phyloP scores from a whole-genome alignment of 2,888 invertebrate species.

The Eupsilia transversa region DNA sequence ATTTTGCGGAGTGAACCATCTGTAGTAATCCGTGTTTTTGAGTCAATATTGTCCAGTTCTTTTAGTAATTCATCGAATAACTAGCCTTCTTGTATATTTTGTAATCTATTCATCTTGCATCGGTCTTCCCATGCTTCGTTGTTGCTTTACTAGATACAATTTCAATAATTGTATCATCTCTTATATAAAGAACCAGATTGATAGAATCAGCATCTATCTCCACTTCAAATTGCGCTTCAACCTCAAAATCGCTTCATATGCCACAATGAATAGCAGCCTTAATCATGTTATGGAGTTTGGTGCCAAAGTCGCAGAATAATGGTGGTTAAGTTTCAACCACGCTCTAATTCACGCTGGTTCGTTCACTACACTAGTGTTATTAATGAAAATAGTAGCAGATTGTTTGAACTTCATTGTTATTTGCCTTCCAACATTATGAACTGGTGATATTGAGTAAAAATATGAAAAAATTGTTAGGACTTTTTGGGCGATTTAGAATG shows the following conservation, averaged over 20 bases:
- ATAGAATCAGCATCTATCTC: background rate
- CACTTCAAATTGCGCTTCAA: background rate
- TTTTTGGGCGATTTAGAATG: constrained; percentile 3
- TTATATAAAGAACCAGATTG: background rate
- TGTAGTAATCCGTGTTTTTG: too few species aligned
- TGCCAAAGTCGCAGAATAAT: constrained; percentile 80
- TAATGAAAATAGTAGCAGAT: constrained; percentile 74
- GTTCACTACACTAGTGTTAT: constrained; percentile 72
- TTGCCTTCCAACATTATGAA: constrained; percentile 43
- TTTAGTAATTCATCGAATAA: background rate
- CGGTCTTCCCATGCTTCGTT: background rate
- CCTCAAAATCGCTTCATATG: constrained; percentile 40
- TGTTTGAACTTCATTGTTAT: constrained; percentile 62
- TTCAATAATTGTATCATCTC: too few species aligned
- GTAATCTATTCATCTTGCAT: background rate
- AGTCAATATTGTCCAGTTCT: background rate
- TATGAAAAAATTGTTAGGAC: constrained; percentile 15
- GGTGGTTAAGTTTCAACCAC: constrained; percentile 76
- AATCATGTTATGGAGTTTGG: constrained; percentile 78
- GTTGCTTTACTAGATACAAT: background rate
- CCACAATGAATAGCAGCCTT: constrained; percentile 62
- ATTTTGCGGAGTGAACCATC: too few species aligned
- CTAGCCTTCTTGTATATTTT: background rate
- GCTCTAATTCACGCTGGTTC: constrained; percentile 78
- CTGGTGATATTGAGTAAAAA: constrained; percentile 25